Evolutionary conservation across 2,797 vertebrate species (phyloP), one percentile per base, ranked within the genome.

Genomic region (Tadarida brasiliensis): DNA sequence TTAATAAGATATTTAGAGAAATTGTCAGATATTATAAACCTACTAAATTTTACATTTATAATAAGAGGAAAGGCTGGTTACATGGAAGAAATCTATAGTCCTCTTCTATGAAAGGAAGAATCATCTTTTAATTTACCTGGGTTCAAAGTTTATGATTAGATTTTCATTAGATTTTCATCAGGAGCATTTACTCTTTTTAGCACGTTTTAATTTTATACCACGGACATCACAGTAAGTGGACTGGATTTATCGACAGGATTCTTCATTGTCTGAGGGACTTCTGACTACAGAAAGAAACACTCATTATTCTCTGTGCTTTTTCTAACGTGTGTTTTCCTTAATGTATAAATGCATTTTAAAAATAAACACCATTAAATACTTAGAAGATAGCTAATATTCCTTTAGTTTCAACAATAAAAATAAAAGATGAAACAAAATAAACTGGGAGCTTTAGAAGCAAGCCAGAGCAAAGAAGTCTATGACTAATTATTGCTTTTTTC

Each of bases 401-500:
- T 85, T 85, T 80, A 19, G 57, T 74, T 85, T 28, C 22, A 81
- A 89, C 26, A 59, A 89, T 15, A 49, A 87, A 91, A 59, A 89
- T 15, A 49, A 87, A 91, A 91, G 49, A 76, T 54, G 51, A 94
- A 95, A 70, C 73, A 57, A 95, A 94, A 92, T 82, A 94, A 57
- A 61, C 11, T 70, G 81, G 59, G 11, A 88, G 78, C 39, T 80
- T 85, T 17, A 88, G 78, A 91, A 59, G n/a, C 47, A 85, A 94
- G 54, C 17, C 67, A 81, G 49, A 76, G 35, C 70, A 86, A 83
- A 71, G 44, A 65, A 67, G 28, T 12, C 49, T 57, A 35, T 22
- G 2, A 81, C 15, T 80, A 49, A 82, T 70, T 24, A 87, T 3
- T 56, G 59, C 9, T 54, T 10, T n/a, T 44, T 87, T 30, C 24